These are phyloP conservation scores for Trichonephila inaurata DNA, from an alignment of 1,140 invertebrate species.

Conservation along the genomic window DNA sequence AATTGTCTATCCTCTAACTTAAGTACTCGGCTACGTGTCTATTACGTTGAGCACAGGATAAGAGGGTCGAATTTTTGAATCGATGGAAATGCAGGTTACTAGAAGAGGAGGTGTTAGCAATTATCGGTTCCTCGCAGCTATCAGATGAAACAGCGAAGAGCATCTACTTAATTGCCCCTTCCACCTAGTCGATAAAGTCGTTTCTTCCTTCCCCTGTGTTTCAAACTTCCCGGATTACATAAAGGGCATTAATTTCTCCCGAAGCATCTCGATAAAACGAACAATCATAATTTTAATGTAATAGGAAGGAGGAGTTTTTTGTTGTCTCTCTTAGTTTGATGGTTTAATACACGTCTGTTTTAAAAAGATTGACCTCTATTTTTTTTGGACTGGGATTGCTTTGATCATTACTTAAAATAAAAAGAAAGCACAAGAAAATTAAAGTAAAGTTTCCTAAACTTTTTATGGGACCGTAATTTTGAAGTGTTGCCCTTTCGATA, in stretches of 20 bases:
- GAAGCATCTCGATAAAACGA: slow-evolving; percentile 26
- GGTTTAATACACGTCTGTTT: not conserved
- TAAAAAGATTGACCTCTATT: not conserved
- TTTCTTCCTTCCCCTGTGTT: slow-evolving; percentile 22
- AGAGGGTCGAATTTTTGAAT: slow-evolving; percentile 48
- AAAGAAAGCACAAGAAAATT: too few species aligned
- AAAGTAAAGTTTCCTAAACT: too few species aligned
- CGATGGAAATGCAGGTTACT: slow-evolving; percentile 38
- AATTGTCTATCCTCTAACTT: not conserved
- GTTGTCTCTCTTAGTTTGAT: not conserved
- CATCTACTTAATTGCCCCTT: slow-evolving; percentile 59
- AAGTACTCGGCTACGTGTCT: not conserved
- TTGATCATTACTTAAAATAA: too few species aligned
- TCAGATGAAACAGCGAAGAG: slow-evolving; percentile 47
- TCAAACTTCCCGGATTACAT: slow-evolving; percentile 40
- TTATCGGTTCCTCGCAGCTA: slow-evolving; percentile 58
- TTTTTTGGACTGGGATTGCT: not conserved
- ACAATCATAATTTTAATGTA: slow-evolving; percentile 57
- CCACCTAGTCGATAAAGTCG: slow-evolving; percentile 43
- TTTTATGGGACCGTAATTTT: too few species aligned
- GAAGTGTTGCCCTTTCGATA: too few species aligned
- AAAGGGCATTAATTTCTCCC: slow-evolving; percentile 50
- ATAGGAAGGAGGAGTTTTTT: not conserved
- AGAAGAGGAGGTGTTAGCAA: slow-evolving; percentile 56
- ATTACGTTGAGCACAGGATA: not conserved